phyloP scores from a whole-genome alignment of 2,113 vertebrate genomes.

The Anarrhichthys ocellatus region DNA sequence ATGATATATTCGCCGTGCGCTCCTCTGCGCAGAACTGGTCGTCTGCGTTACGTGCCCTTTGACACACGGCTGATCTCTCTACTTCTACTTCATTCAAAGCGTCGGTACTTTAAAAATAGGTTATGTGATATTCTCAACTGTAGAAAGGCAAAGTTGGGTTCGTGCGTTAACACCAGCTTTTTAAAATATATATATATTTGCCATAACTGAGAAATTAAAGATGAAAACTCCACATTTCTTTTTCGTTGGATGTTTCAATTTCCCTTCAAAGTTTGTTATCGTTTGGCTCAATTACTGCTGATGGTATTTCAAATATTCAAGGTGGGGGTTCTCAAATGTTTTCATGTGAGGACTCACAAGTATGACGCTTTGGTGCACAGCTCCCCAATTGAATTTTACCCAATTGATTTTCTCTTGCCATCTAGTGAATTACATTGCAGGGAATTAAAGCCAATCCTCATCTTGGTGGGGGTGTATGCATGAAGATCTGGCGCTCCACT shows the following conservation, averaged over 20 bases:
- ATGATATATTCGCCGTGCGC: not conserved
- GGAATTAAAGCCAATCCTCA: not conserved
- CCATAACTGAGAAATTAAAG: not conserved
- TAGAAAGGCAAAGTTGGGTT: not conserved
- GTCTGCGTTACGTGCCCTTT: constrained; percentile 24
- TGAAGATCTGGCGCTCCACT: not conserved
- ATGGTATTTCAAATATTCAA: not conserved
- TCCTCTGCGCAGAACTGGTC: not conserved
- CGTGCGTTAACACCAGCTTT: constrained; percentile 1
- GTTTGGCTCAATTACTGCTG: not conserved
- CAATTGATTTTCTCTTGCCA: not conserved
- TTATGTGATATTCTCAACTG: not conserved
- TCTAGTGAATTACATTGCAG: not conserved
- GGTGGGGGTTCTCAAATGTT: not conserved
- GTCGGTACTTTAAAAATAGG: not conserved
- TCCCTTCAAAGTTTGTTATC: not conserved
- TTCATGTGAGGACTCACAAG: not conserved
- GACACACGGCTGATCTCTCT: constrained; percentile 17
- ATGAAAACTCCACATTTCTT: constrained; percentile 1
- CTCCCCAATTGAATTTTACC: not conserved
- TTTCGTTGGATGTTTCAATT: not conserved
- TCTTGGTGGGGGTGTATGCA: not conserved
- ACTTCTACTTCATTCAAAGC: not conserved
- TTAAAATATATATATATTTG: not conserved
- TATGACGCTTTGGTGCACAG: not conserved